These are phyloP conservation scores for Vireo altiloquus DNA, from an alignment of 2,113 vertebrate species.

Conservation along the genomic window DNA sequence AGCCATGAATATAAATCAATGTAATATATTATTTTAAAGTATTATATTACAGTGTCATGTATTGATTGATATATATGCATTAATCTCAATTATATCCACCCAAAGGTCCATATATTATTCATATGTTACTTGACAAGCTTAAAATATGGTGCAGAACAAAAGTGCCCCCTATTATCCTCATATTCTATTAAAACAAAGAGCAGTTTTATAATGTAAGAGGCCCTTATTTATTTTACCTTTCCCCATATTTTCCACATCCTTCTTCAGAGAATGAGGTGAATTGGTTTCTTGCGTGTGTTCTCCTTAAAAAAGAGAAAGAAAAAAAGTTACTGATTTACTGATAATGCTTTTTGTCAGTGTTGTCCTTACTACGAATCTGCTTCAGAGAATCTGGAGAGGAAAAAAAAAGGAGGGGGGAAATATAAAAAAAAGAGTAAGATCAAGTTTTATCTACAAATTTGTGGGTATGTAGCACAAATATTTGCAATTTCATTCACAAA, in stretches of 20 bases:
- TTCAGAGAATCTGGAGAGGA: not conserved
- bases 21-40: conserved; percentile 89
- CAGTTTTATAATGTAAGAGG: conserved; percentile 41
- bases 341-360: not conserved
- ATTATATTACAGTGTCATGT: conserved; percentile 84
- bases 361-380: not conserved
- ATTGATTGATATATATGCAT: conserved; percentile 87
- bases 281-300: conserved; percentile 85
- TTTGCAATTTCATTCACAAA: not conserved
- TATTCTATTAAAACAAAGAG: conserved; percentile 68
- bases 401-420: not conserved
- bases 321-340: conserved; percentile 33
- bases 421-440: not conserved
- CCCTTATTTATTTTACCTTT: conserved; percentile 86
- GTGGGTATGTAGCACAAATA: fast-evolving
- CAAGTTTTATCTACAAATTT: not conserved
- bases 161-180: conserved; percentile 74
- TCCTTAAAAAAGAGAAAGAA: conserved; percentile 70
- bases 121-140: conserved; percentile 83
- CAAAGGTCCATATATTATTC: conserved; percentile 85
- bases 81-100: conserved; percentile 87
- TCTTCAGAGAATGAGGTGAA: conserved; percentile 89
- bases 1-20: conserved; percentile 88
- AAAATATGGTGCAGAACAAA: conserved; percentile 79
- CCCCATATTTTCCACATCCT: conserved; percentile 96